Evolutionary conservation across 2,888 invertebrate species (phyloP), one percentile per base, ranked within the genome.

Genomic region (Sesamia inferens): DNA sequence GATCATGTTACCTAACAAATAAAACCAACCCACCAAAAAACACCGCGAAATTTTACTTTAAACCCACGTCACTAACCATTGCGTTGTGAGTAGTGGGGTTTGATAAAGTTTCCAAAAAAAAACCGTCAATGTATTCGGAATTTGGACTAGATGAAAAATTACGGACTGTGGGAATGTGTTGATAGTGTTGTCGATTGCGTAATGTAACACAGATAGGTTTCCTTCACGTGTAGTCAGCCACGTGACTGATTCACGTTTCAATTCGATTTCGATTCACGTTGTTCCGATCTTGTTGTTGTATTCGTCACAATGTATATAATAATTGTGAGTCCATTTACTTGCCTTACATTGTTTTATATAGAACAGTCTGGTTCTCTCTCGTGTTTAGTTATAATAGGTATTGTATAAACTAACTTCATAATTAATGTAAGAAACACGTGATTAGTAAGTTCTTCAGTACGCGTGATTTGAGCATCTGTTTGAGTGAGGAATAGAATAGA

Each of bases 251-350:
- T 39, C 39, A 39, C 39, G 39, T 39, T 39, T 7, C 39, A 39
- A 31, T 39, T 39, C 5, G 39, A 39, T 7, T 39, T 39, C 39
- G 39, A 51, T 74, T 85, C 85, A 87, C 87, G 87, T 87, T 85
- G 83, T 31, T 16, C 2, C n/a, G 24, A 69, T 77, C 63, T 76
- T 84, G 81, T 82, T 82, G 79, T 85, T 82, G 39, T 44, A 44
- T 67, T 76, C 19, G 61, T 64, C 58, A 82, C 76, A 83, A 67
- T 74, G 70, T 75, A 39, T 39, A 74, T 64, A 67, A 73, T 76
- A 67, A 73, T 76, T 67, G 67, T 58, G 54, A 39, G 22, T 39
- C 57, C 10, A 48, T 59, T 65, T 59, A 61, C 31, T 77, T 61
- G 59, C 69, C 61, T 5, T 54, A 74, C 64, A 78, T 65, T 79